phyloP scores from a whole-genome alignment of 1,140 invertebrate genomes.

The Psix sp. region DNA sequence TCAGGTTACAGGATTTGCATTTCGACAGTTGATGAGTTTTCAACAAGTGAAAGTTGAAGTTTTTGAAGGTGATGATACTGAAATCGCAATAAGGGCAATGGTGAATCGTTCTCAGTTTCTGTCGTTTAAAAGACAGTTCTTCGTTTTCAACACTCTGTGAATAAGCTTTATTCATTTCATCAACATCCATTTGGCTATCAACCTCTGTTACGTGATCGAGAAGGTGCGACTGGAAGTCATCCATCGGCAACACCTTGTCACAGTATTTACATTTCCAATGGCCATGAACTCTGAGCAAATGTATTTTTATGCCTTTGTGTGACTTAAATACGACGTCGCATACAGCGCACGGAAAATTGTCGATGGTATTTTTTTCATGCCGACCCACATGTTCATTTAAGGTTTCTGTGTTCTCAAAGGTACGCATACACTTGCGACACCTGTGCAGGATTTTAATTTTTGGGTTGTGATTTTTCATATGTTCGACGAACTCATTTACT shows the following conservation, averaged over 20 bases:
- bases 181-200: neutral
- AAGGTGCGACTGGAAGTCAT: neutral
- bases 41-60: slow-evolving; percentile 6
- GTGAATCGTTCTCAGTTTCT: slow-evolving; percentile 2
- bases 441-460: neutral
- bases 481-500: slow-evolving; percentile 1
- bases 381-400: slow-evolving; percentile 1
- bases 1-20: slow-evolving; percentile 16
- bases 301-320: slow-evolving; percentile 10
- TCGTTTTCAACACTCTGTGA: neutral
- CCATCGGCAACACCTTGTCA: neutral
- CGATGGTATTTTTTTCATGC: neutral
- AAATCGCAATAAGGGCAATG: slow-evolving; percentile 27
- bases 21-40: slow-evolving; percentile 15
- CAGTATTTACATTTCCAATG: slow-evolving; percentile 23
- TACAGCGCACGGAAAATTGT: neutral
- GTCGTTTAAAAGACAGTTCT: neutral
- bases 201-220: slow-evolving; percentile 7
- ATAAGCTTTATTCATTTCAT: slow-evolving; percentile 2
- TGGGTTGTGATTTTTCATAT: slow-evolving; percentile 20
- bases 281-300: slow-evolving; percentile 6
- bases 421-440: slow-evolving; percentile 10
- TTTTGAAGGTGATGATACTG: slow-evolving; percentile 14
- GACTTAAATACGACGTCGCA: slow-evolving; percentile 17
- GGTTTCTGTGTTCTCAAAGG: slow-evolving; percentile 4